Evolutionary conservation across 2,113 vertebrate genomes (phyloP).

Genomic region (Phyllostomus discolor): DNA sequence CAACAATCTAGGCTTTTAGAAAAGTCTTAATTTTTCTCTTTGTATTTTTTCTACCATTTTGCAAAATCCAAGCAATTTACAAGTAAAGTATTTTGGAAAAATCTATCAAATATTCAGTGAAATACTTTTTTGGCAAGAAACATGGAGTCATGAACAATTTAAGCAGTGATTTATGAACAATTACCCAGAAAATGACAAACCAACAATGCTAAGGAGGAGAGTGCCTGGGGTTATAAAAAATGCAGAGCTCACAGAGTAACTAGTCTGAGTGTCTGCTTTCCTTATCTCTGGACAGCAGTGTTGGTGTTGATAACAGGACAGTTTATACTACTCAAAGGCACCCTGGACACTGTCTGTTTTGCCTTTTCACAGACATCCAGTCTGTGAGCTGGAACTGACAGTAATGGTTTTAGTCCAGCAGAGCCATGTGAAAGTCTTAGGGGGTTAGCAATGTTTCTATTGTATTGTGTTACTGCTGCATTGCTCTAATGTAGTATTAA

Average conservation of each 20-base stretch:
- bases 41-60: conserved; percentile 28
- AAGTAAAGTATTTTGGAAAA: conserved; percentile 39
- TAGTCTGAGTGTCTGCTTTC: conserved; percentile 59
- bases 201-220: not conserved
- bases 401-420: conserved; percentile 54
- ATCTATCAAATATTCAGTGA: conserved; percentile 7
- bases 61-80: conserved; percentile 35
- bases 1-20: conserved; percentile 1
- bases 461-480: conserved; percentile 41
- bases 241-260: not conserved
- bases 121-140: conserved; percentile 37
- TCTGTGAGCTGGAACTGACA: conserved; percentile 40
- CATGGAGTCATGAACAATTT: not conserved
- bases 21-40: not conserved
- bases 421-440: conserved; percentile 46
- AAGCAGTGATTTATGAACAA: conserved; percentile 54
- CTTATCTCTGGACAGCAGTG: conserved; percentile 53
- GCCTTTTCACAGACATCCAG: conserved; percentile 34
- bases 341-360: not conserved
- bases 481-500: conserved; percentile 51
- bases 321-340: conserved; percentile 35
- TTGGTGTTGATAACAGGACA: conserved; percentile 48
- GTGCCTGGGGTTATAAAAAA: not conserved
- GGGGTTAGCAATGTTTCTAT: conserved; percentile 35
- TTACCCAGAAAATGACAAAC: conserved; percentile 28